Evolutionary conservation across 2,888 invertebrate genomes (phyloP), one percentile per base, ranked within the genome.

Genomic region (Leptinotarsa rubiginosa): DNA sequence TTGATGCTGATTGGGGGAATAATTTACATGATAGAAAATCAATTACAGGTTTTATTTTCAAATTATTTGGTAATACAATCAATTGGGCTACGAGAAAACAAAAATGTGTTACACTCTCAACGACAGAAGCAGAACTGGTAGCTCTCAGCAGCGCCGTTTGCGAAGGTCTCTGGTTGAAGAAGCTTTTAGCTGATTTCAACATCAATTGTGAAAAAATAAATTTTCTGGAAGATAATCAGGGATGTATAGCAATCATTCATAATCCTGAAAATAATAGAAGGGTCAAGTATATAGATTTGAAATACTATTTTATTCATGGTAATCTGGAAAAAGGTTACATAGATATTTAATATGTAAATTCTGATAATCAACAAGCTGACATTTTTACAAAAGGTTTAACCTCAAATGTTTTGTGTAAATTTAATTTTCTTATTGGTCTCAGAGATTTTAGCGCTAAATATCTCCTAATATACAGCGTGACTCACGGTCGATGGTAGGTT

Each of bases 51-150:
- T 85, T 47, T 69, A 15, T 72, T 13, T 64, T 77, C 31, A 66
- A 75, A 69, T 41, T 71, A 10, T 75, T 72, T 74, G 77, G 69
- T n/a, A 75, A 70, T 88, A 89, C 89, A 80, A 3, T 76, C 74
- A 49, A 66, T 49, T 77, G 77, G 75, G 49, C 52, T 31, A 75
- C 73, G 20, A 66, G 64, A 62, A 76, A 79, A 70, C 73, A 79
- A 72, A 74, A 67, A 7, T 75, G 70, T 75, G 49, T 73, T 25
- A 49, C 77, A 25, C 64, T 77, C n/a, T 76, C 76, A 13, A 79
- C 75, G 15, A 77, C 77, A 16, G 77, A 77, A 50, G 73, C 75
- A 50, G 74, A 75, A 54, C 56, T 75, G 70, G 54, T 77, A 41
- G 75, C 77, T 7, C 67, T 75, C 52, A 68, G 74, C 64, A 13